Percentiles rank a stretch among this genome's conserved stretches.
phyloP scores from a whole-genome alignment of 2,113 vertebrate species.

The Bujurquina vittata region DNA sequence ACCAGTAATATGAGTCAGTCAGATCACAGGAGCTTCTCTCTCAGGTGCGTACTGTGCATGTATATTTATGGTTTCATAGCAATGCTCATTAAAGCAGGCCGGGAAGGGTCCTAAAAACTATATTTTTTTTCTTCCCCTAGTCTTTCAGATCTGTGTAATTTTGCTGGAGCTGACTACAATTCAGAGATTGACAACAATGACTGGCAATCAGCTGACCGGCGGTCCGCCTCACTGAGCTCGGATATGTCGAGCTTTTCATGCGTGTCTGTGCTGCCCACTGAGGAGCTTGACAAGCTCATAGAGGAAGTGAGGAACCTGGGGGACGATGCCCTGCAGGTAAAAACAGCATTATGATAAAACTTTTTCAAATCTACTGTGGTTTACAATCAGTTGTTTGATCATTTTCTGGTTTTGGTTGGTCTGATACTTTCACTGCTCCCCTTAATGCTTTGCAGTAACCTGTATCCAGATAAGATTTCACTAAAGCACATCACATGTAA shows the following conservation, averaged over 20 bases:
- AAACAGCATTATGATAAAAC: background rate
- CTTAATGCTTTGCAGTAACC: background rate
- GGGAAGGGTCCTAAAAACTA: too few relatives aligned
- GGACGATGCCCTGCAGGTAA: constrained; percentile 76
- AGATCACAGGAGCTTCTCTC: constrained; percentile 76
- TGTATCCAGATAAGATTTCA: background rate
- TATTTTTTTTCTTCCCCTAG: constrained; percentile 37
- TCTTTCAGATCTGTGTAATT: constrained; percentile 79
- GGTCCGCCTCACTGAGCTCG: constrained; percentile 78
- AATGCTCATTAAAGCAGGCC: background rate
- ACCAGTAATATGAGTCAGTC: constrained; percentile 81
- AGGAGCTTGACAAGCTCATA: constrained; percentile 81
- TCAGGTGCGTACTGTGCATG: constrained; percentile 70
- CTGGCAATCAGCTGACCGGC: constrained; percentile 22
- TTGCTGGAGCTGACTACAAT: constrained; percentile 74
- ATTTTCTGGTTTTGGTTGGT: background rate
- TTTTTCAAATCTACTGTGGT: background rate
- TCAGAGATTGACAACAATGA: constrained; percentile 62
- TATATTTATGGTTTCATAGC: background rate
- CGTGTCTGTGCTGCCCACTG: constrained; percentile 78
- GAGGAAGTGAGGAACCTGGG: constrained; percentile 78
- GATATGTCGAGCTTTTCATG: constrained; percentile 78
- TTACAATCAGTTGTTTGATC: background rate
- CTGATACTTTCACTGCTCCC: background rate
- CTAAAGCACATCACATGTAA: background rate